Conservation (phyloP, 2,888 invertebrate genomes). For the Sepioteuthis lessoniana region DNA sequence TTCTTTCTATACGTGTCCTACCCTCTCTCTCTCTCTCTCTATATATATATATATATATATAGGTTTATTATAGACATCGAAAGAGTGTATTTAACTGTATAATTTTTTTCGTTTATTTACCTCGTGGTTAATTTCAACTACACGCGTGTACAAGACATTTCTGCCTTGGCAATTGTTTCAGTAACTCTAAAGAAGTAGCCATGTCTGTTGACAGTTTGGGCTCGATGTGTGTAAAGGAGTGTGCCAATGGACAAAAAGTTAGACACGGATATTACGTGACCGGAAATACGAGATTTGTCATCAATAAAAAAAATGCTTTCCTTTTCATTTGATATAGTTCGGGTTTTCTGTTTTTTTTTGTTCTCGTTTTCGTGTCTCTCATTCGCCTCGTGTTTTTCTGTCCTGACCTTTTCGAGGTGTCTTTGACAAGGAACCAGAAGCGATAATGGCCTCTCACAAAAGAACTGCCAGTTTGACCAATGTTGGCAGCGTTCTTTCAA, state of each 20-base stretch:
- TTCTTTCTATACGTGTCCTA: neutral
- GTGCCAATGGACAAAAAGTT: constrained; percentile 17
- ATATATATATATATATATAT: neutral
- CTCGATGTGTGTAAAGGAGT: neutral
- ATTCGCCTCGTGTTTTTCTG: neutral
- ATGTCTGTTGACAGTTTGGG: neutral
- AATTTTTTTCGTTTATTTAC: neutral
- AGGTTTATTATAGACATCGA: neutral
- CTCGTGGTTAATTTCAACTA: neutral
- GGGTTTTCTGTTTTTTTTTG: neutral
- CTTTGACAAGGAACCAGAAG: constrained; percentile 20
- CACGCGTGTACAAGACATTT: neutral
- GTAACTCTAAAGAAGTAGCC: neutral
- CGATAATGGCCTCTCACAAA: neutral
- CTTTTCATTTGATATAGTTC: neutral
- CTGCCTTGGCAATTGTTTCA: neutral
- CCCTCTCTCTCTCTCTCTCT: neutral
- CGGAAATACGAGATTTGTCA: constrained; percentile 20
- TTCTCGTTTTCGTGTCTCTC: neutral
- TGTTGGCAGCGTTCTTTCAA: neutral
- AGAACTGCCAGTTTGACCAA: neutral
- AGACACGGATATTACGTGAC: constrained; percentile 23
- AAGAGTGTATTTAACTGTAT: too few relatives aligned
- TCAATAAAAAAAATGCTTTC: neutral
- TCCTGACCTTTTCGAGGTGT: neutral